phyloP scores from a whole-genome alignment of 2,113 vertebrate species.

The Eulemur macaco region DNA sequence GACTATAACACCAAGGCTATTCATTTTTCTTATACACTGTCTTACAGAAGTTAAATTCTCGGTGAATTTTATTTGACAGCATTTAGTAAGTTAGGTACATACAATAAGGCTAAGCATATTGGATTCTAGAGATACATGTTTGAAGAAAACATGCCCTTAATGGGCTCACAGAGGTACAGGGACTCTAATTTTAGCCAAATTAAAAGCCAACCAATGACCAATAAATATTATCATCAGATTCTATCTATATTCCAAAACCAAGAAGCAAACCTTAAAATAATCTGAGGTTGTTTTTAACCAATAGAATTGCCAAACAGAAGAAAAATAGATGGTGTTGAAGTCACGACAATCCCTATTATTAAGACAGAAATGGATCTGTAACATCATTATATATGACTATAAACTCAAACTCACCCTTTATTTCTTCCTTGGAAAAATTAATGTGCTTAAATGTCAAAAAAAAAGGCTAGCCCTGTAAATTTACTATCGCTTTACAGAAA shows the following conservation, averaged over 20 bases:
- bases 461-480: background rate
- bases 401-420: conserved; percentile 46
- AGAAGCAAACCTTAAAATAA: background rate
- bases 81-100: background rate
- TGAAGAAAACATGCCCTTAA: background rate
- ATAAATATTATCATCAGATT: background rate
- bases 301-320: background rate
- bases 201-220: background rate
- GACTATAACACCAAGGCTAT: background rate
- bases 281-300: background rate
- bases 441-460: conserved; percentile 43
- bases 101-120: background rate
- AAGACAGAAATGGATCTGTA: background rate
- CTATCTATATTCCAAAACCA: background rate
- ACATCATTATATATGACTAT: background rate
- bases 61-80: background rate
- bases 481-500: conserved; percentile 38
- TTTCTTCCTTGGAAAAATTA: conserved; percentile 48
- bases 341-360: background rate
- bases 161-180: background rate
- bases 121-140: background rate
- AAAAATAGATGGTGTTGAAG: background rate
- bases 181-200: background rate
- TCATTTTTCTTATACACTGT: background rate
- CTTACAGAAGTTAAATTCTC: background rate